Evolutionary conservation across 2,888 invertebrate genomes (phyloP), one percentile per base, ranked within the genome.

Genomic region (Dryobotodes eremita): DNA sequence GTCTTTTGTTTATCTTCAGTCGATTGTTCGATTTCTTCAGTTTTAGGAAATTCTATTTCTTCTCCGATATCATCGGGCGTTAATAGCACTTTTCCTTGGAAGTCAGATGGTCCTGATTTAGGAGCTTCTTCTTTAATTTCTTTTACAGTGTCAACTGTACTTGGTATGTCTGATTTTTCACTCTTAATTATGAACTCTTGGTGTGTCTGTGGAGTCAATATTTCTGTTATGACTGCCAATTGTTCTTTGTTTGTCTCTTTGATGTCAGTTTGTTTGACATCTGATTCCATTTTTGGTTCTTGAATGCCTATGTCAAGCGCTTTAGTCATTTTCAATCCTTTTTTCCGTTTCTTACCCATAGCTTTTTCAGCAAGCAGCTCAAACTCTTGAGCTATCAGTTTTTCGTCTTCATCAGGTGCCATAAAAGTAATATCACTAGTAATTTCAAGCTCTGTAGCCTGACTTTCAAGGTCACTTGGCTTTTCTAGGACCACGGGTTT

Each of bases 311-410:
- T 81, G 8, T 88, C 85, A 36, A 84, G 75, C 11, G 65, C n/a
- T 81, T 83, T 90, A 7, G 86, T 72, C 66, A 86, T 80, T 80
- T 91, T 91, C 4, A 90, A 83, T n/a, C 90, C 90, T 20, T 90
- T 92, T 82, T 90, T 92, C 3, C 89, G 86, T 78, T 91, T 92
- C 50, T 92, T 93, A 1, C 88, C 90, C 82, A 86, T 89, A 20
- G 79, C 72, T 71, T 82, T 88, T 53, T 87, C 89, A 50, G 87
- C 84, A n/a, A 89, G 71, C 2, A 79, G 17, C 36, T 87, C 88
- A 53, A 86, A 86, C 11, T 81, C 83, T 64, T 80, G 71, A 2
- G 78, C 80, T 36, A 71, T 84, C 0, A 86, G 62, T 70, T 86
- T 82, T 74, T 85, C 79, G 11, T 79, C 78, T 71, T 83, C 79